These are phyloP conservation scores for Epinephelus lanceolatus DNA, from an alignment of 2,113 vertebrate species.

Conservation along the genomic window DNA sequence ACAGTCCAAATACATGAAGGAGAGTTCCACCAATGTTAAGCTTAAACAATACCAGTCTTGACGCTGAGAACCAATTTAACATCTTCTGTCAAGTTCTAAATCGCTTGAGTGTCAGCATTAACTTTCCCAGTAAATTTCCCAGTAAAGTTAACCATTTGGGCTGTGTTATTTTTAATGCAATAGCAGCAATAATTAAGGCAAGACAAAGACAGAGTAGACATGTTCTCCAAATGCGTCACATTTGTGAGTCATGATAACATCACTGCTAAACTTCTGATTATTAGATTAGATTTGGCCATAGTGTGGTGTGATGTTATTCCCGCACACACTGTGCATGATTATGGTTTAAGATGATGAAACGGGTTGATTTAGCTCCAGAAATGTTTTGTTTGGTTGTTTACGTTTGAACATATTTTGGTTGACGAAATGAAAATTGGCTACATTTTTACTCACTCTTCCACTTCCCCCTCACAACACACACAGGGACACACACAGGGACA, in stretches of 20 bases:
- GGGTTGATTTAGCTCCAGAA: neutral
- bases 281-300: constrained; percentile 60
- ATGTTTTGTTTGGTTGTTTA: neutral
- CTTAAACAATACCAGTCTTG: too few relatives aligned
- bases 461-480: constrained; percentile 2
- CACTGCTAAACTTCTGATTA: constrained; percentile 66
- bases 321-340: constrained; percentile 8
- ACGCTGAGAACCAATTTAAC: neutral
- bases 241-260: constrained; percentile 68
- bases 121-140: constrained; percentile 10
- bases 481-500: constrained; percentile 15
- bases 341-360: neutral
- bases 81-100: neutral
- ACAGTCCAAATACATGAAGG: too few relatives aligned
- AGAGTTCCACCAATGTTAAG: too few relatives aligned
- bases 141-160: constrained; percentile 26
- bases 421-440: neutral
- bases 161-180: constrained; percentile 56
- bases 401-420: neutral
- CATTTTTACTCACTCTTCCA: neutral
- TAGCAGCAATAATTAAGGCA: constrained; percentile 50
- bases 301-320: constrained; percentile 45
- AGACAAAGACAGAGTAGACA: constrained; percentile 4
- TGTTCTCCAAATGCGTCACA: constrained; percentile 75
- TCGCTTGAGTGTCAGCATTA: neutral